Percentiles rank a stretch among this genome's conserved stretches.
Evolutionary conservation across 2,888 invertebrate species (phyloP).

Genomic region (Phyllotreta striolata): DNA sequence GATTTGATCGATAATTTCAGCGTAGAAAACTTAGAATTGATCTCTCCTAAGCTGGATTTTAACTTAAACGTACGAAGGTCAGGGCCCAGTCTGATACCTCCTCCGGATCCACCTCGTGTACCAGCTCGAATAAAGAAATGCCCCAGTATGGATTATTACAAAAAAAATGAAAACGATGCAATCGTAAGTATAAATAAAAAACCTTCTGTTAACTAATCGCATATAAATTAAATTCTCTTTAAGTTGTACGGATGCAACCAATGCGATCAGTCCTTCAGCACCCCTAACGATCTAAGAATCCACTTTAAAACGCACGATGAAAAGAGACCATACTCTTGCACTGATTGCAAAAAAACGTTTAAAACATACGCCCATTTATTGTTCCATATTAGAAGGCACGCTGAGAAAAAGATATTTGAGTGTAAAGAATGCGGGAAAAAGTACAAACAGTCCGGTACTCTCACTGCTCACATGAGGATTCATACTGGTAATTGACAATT

Average conservation of each 20-base stretch:
- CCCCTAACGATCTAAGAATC: slow-evolving; percentile 50
- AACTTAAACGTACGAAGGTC: slow-evolving; percentile 22
- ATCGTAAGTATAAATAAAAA: slow-evolving; percentile 26
- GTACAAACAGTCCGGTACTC: slow-evolving; percentile 55
- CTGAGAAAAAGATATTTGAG: slow-evolving; percentile 53
- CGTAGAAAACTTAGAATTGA: slow-evolving; percentile 38
- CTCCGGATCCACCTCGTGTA: slow-evolving; percentile 5
- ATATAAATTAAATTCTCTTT: neutral
- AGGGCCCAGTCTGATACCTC: neutral
- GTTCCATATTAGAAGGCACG: slow-evolving; percentile 53
- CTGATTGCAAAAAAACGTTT: slow-evolving; percentile 55
- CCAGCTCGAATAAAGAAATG: slow-evolving; percentile 18
- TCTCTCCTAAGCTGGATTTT: slow-evolving; percentile 38
- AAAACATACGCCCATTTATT: slow-evolving; percentile 47
- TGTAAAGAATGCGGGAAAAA: slow-evolving; percentile 56
- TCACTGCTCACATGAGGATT: slow-evolving; percentile 56
- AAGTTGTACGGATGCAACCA: slow-evolving; percentile 10
- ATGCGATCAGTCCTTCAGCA: slow-evolving; percentile 36
- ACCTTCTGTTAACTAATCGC: neutral
- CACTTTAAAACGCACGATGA: slow-evolving; percentile 56
- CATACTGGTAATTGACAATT: slow-evolving; percentile 54
- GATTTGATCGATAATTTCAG: slow-evolving; percentile 40
- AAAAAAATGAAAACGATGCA: slow-evolving; percentile 28
- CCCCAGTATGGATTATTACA: slow-evolving; percentile 40
- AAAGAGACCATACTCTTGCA: slow-evolving; percentile 56